These are phyloP conservation scores for Hemaris fuciformis DNA, from an alignment of 2,888 invertebrate genomes.

Conservation along the genomic window DNA sequence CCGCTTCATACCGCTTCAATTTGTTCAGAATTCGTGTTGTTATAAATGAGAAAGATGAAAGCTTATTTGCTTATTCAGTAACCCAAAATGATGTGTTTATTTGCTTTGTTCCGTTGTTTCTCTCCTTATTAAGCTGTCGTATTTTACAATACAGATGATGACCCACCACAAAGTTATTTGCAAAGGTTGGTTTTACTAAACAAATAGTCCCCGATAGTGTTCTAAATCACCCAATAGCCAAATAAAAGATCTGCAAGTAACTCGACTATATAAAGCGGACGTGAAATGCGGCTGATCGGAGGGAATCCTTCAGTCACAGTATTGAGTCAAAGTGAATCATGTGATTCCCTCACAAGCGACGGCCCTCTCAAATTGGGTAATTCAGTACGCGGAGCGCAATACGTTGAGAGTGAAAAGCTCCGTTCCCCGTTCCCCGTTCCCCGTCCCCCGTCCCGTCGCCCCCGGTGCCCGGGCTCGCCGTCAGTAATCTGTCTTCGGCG, in stretches of 20 bases:
- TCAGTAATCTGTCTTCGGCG: conserved; percentile 1
- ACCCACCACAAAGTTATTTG: neutral
- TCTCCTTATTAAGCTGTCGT: too few species aligned
- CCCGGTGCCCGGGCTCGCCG: too few species aligned
- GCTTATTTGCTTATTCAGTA: neutral
- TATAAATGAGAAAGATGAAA: neutral
- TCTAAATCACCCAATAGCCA: neutral
- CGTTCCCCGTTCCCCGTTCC: neutral
- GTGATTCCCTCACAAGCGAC: conserved; percentile 7
- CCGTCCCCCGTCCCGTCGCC: neutral
- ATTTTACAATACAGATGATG: too few species aligned
- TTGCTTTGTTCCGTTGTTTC: neutral
- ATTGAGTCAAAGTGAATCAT: conserved; percentile 7
- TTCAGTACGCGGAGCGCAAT: conserved; percentile 4
- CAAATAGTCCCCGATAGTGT: neutral
- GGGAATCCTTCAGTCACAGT: neutral
- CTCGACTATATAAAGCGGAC: neutral
- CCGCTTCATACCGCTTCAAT: neutral
- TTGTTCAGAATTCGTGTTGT: neutral
- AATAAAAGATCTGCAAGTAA: neutral
- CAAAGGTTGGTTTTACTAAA: neutral
- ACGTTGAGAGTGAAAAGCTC: neutral
- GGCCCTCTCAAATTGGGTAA: conserved; percentile 2
- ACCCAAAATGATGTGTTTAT: neutral
- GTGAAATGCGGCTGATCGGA: neutral